Percentiles rank a stretch among this genome's conserved stretches.
Evolutionary conservation across 2,888 invertebrate genomes (phyloP).

Genomic region (Leptarthrus brevirostris): DNA sequence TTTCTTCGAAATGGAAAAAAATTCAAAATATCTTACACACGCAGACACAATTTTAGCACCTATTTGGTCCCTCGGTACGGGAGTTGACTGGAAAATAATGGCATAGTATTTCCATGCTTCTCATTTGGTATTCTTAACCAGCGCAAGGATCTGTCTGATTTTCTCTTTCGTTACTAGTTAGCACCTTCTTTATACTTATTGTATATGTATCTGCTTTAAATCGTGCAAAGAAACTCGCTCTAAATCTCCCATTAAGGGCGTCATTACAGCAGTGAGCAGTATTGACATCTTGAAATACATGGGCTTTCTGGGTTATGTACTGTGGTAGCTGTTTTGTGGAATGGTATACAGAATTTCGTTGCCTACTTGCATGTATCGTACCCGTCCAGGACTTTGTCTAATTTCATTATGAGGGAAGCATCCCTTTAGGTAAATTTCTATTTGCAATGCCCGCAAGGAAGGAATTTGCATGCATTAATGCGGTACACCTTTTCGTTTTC

Average conservation of each 20-base stretch:
- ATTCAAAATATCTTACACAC: conserved; percentile 4
- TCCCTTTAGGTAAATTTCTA: conserved; percentile 25
- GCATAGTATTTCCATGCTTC: background rate
- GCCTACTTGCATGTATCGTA: background rate
- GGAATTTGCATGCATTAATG: conserved; percentile 38
- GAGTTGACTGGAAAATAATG: conserved; percentile 1
- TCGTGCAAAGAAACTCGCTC: background rate
- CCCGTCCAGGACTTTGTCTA: conserved; percentile 17
- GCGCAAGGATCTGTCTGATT: conserved; percentile 20
- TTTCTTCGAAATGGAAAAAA: conserved; percentile 8
- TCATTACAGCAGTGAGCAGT: conserved; percentile 4
- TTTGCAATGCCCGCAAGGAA: conserved; percentile 31
- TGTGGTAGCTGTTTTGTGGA: too few relatives aligned
- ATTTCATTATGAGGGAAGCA: conserved; percentile 31
- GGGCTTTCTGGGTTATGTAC: background rate
- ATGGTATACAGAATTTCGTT: too few relatives aligned
- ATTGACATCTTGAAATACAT: conserved; percentile 35
- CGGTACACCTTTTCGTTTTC: background rate
- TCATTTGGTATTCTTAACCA: conserved; percentile 30
- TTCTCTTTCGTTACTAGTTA: conserved; percentile 16
- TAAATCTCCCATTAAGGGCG: conserved; percentile 1
- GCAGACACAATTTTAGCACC: conserved; percentile 15
- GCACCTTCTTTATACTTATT: background rate
- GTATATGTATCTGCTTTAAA: background rate
- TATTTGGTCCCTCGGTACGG: background rate